phyloP scores from a whole-genome alignment of 2,797 vertebrate species.

The Propithecus perrieri region DNA sequence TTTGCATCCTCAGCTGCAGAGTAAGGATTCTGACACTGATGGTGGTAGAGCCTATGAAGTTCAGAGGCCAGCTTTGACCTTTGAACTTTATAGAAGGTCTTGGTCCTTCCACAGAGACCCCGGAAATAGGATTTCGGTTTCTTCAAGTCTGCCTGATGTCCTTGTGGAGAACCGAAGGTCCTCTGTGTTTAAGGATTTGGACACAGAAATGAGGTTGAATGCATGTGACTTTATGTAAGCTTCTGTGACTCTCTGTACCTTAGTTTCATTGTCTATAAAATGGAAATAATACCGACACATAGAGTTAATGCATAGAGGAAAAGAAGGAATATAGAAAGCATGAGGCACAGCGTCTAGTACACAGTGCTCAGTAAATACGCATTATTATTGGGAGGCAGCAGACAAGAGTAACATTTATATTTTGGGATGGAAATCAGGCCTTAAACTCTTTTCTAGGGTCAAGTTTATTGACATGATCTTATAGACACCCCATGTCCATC shows the following conservation, averaged over 20 bases:
- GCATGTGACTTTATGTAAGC: neutral
- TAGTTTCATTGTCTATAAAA: neutral
- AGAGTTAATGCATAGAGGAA: neutral
- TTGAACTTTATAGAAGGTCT: neutral
- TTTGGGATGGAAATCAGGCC: neutral
- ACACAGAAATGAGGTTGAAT: neutral
- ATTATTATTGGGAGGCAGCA: neutral
- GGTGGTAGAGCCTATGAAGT: neutral
- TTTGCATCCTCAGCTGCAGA: neutral
- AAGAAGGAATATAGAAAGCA: neutral
- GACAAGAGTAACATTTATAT: neutral
- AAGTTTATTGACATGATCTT: neutral
- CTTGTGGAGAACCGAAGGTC: neutral
- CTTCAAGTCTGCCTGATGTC: neutral
- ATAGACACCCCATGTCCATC: neutral
- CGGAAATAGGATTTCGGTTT: neutral
- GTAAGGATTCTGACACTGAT: neutral
- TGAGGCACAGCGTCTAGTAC: neutral
- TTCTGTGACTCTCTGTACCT: neutral
- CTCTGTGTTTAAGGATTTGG: neutral
- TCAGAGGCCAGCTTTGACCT: neutral
- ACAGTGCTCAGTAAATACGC: neutral
- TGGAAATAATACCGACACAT: neutral
- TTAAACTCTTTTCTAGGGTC: neutral
- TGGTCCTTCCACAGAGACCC: neutral